Evolutionary conservation across 2,888 invertebrate genomes (phyloP), one percentile per base, ranked within the genome.

Genomic region (Sesia apiformis): DNA sequence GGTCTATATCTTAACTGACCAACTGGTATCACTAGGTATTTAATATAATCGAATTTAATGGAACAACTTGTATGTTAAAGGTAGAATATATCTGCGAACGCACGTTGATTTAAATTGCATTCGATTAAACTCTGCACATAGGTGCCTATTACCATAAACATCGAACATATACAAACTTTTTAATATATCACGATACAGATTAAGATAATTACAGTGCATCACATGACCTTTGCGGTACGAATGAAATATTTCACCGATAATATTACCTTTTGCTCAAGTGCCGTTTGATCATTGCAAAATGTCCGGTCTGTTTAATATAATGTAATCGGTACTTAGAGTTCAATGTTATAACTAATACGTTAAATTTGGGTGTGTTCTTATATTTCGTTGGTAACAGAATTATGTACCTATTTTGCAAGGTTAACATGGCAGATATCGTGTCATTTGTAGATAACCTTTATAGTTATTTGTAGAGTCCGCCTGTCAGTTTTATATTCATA

Each of bases 281-380:
- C 42, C 50, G 50, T 50, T 50, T 50, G 50, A 50, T 50, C 39
- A 49, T 61, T 61, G 57, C 59, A 42, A 58, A 61, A 61, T 55
- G 53, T 59, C 57, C 59, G 58, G 57, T 58, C 54, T 53, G 46
- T 62, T 65, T 63, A 53, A 63, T 60, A 59, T 61, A 50, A 50
- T 50, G 23, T 39, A 68, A 63, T 57, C 40, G 43, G 53, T 51
- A 50, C 5, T 38, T 58, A 65, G 63, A 71, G 64, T 68, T 67
- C 65, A 67, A 66, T 67, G 61, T 55, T 66, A 67, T 5, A 60
- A 39, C n/a, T 3, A 52, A 51, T 59, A 53, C 63, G 51, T 52
- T 56, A 41, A 50, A 57, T 49, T 55, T 51, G 38, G n/a, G 42
- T 51, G 39, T 38, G 46, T 23, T 6, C 4, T 23, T 8, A 46